phyloP scores from a whole-genome alignment of 1,140 invertebrate genomes.

The Popillia japonica region DNA sequence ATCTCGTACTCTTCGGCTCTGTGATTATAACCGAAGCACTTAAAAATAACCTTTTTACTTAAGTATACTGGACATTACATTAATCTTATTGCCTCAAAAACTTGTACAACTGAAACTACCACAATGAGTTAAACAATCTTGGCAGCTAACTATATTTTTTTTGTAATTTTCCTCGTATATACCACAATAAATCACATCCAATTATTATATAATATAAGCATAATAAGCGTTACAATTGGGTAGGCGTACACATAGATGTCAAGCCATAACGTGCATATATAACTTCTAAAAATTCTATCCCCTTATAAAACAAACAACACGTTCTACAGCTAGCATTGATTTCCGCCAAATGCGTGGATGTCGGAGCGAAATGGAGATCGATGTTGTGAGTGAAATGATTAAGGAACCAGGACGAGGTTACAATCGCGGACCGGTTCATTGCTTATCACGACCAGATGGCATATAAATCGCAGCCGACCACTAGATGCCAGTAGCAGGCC shows the following conservation, averaged over 20 bases:
- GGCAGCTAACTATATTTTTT: no score
- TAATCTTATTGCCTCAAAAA: no score
- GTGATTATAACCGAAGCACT: no score
- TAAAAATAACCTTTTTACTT: no score
- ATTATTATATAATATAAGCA: conserved; percentile 40
- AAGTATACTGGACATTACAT: no score
- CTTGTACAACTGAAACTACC: no score
- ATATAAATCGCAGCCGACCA: conserved; percentile 50
- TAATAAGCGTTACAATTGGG: conserved; percentile 39
- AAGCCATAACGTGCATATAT: conserved; percentile 29
- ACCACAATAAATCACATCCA: no score
- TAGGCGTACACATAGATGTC: conserved; percentile 39
- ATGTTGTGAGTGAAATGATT: not conserved
- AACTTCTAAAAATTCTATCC: conserved; percentile 32
- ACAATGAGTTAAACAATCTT: no score
- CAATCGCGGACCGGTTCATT: conserved; percentile 40
- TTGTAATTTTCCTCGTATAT: no score
- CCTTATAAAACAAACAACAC: not conserved
- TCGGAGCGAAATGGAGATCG: conserved; percentile 3
- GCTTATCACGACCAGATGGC: conserved; percentile 51
- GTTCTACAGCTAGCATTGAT: not conserved
- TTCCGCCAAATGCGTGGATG: not conserved
- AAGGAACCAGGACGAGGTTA: conserved; percentile 23
- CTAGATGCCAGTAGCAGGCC: conserved; percentile 49
- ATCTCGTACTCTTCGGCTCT: no score